A percentile compares a stretch with the other conserved stretches of the same genome.
phyloP scores from a whole-genome alignment of 2,113 vertebrate species.

The Solea senegalensis region DNA sequence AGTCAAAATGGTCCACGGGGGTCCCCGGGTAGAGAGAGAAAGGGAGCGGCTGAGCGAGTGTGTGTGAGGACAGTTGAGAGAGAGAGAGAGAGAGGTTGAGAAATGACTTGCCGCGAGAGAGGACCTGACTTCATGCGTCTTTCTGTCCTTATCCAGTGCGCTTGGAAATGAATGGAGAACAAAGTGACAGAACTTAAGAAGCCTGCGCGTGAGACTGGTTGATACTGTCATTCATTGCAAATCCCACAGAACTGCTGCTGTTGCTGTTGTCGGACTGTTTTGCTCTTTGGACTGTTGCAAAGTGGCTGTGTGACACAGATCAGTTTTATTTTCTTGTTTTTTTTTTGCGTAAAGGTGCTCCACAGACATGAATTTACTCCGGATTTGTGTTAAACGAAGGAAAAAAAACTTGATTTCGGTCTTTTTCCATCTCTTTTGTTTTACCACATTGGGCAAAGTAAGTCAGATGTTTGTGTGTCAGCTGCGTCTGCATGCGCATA shows the following conservation, averaged over 20 bases:
- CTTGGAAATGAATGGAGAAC: constrained; percentile 59
- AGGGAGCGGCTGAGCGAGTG: constrained; percentile 8
- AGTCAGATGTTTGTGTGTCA: constrained; percentile 34
- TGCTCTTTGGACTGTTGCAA: not conserved
- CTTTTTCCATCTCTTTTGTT: constrained; percentile 62
- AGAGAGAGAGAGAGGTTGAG: constrained; percentile 28
- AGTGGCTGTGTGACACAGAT: not conserved
- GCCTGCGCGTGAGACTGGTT: constrained; percentile 33
- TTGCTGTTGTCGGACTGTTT: constrained; percentile 10
- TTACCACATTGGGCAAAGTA: constrained; percentile 59
- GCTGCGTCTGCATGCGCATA: constrained; percentile 15
- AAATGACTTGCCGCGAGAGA: constrained; percentile 58
- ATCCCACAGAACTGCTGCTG: constrained; percentile 9
- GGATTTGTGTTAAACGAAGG: constrained; percentile 32
- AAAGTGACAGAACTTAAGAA: constrained; percentile 30
- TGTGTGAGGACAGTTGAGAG: constrained; percentile 26
- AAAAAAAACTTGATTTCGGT: constrained; percentile 19
- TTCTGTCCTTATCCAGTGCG: constrained; percentile 31
- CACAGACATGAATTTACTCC: constrained; percentile 52
- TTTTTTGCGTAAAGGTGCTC: constrained; percentile 27
- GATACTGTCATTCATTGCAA: constrained; percentile 57
- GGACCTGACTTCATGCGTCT: constrained; percentile 45
- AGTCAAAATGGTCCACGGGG: constrained; percentile 67
- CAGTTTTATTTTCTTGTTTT: no score
- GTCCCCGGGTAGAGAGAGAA: constrained; percentile 57